Evolutionary conservation across 1,140 invertebrate genomes (phyloP).

Genomic region (Aplysia californica): DNA sequence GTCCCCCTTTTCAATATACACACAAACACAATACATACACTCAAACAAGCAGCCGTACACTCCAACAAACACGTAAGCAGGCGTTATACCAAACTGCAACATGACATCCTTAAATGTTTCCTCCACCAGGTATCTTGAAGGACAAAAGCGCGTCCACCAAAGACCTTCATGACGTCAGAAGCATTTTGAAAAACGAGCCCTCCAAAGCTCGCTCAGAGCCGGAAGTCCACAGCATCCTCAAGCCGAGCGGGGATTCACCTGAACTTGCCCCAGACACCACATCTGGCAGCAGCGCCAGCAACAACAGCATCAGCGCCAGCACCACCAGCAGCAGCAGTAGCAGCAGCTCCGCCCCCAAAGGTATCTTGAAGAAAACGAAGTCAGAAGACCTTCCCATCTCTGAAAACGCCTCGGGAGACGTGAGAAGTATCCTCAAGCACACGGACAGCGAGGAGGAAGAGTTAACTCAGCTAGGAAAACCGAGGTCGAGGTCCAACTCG

Average conservation of each 20-base stretch:
- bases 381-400: slow-evolving; percentile 8
- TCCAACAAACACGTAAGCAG: no score
- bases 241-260: not conserved
- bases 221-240: slow-evolving; percentile 24
- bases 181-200: slow-evolving; percentile 33
- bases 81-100: no score
- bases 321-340: no score
- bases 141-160: slow-evolving; percentile 15
- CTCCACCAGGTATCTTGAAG: slow-evolving; percentile 56
- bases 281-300: no score
- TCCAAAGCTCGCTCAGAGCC: not conserved
- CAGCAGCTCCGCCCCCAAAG: not conserved
- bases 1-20: not conserved
- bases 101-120: no score
- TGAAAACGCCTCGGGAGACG: not conserved
- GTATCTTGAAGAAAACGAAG: slow-evolving; percentile 34
- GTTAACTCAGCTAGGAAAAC: not conserved
- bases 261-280: slow-evolving; percentile 12
- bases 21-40: not conserved
- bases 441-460: slow-evolving; percentile 2
- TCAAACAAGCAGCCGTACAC: not conserved
- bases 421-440: slow-evolving; percentile 36
- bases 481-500: slow-evolving; percentile 19
- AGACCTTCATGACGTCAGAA: slow-evolving; percentile 28
- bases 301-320: no score